Percentiles rank a stretch among this genome's conserved stretches.
Evolutionary conservation across 1,140 invertebrate species (phyloP).

Genomic region (Amphibalanus amphitrite): DNA sequence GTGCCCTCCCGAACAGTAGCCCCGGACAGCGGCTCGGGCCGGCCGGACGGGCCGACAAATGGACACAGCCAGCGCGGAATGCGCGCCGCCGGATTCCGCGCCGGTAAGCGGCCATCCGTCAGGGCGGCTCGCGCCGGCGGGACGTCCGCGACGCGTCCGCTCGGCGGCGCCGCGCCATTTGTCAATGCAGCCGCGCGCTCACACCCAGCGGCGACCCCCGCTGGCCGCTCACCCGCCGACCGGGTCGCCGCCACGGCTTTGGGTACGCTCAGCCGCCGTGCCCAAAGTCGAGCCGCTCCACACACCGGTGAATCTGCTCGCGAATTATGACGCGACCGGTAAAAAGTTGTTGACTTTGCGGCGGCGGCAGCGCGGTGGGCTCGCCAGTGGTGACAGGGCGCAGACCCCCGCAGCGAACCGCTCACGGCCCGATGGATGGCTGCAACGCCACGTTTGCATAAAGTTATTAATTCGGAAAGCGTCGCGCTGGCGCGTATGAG

Average conservation of each 20-base stretch:
- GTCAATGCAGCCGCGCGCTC: neutral
- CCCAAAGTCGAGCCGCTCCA: neutral
- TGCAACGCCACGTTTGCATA: neutral
- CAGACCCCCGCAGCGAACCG: too few species aligned
- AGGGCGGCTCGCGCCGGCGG: neutral
- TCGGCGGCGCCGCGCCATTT: neutral
- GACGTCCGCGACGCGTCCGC: neutral
- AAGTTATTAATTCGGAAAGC: conserved; percentile 2
- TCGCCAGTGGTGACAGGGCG: neutral
- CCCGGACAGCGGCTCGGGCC: too few species aligned
- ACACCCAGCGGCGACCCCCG: neutral
- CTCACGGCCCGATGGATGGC: neutral
- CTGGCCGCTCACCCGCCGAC: neutral
- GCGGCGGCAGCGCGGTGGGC: too few species aligned
- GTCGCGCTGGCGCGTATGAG: neutral
- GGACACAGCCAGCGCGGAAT: neutral
- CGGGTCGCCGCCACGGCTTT: too few species aligned
- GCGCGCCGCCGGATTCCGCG: neutral
- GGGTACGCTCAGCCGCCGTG: neutral
- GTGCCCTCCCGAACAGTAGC: too few species aligned
- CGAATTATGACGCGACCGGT: neutral
- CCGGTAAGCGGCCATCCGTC: neutral
- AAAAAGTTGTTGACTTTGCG: neutral
- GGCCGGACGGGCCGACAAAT: too few species aligned
- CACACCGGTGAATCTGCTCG: neutral